These are phyloP conservation scores for Turnix velox DNA, from an alignment of 2,113 vertebrate genomes.

Conservation along the genomic window DNA sequence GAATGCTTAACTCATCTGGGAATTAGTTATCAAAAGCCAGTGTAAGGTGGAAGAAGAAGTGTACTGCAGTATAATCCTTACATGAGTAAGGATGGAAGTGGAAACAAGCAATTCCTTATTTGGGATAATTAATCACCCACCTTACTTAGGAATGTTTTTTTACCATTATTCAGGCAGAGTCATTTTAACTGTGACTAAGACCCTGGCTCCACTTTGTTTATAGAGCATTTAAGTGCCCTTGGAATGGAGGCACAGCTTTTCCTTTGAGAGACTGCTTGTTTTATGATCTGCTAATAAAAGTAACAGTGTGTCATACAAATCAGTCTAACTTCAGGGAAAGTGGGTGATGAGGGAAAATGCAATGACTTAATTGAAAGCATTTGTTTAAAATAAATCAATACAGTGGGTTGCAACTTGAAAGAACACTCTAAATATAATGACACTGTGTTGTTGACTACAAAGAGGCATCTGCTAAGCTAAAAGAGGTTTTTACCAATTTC, in stretches of 20 bases:
- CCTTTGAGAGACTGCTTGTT: not conserved
- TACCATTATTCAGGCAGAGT: not conserved
- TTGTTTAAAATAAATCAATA: constrained; percentile 48
- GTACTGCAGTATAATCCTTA: not conserved
- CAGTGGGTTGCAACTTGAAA: not conserved
- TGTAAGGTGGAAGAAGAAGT: not conserved
- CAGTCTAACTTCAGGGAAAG: not conserved
- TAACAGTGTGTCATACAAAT: not conserved
- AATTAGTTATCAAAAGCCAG: constrained; percentile 30
- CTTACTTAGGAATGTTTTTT: not conserved
- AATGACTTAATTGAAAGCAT: constrained; percentile 25
- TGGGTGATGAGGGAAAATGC: constrained; percentile 26
- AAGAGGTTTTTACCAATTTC: not conserved
- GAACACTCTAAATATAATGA: constrained; percentile 11
- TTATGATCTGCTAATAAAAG: constrained; percentile 35
- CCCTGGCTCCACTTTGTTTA: not conserved
- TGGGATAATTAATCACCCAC: not conserved
- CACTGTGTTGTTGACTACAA: not conserved
- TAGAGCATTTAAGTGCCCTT: not conserved
- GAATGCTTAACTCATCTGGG: not conserved
- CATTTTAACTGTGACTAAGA: not conserved
- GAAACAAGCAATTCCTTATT: not conserved
- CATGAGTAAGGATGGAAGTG: too few species aligned
- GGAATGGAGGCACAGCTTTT: not conserved
- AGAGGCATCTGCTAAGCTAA: not conserved